Percentiles rank a stretch among this genome's conserved stretches.
These are phyloP conservation scores for Tenthredo livida DNA, from an alignment of 2,888 invertebrate species.

Conservation along the genomic window DNA sequence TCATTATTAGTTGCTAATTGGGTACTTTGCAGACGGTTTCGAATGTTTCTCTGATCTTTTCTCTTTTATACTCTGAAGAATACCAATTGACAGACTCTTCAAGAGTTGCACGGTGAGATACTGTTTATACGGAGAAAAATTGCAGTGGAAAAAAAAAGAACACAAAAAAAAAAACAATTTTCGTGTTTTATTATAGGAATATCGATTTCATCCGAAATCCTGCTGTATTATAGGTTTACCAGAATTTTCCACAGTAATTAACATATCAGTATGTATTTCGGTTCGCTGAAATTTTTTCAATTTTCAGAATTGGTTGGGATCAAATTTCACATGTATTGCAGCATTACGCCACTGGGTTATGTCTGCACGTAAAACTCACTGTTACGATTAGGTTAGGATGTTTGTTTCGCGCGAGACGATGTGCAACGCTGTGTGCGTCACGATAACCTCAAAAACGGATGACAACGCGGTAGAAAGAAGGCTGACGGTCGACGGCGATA, in stretches of 20 bases:
- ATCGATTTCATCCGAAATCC: background rate
- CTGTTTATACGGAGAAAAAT: background rate
- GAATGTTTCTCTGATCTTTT: background rate
- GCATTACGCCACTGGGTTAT: constrained; percentile 3
- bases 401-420: constrained; percentile 19
- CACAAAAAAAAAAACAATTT: background rate
- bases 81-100: background rate
- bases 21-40: background rate
- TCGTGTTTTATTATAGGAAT: background rate
- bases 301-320: background rate
- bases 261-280: no score
- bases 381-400: constrained; percentile 2
- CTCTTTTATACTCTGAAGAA: background rate
- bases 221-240: no score
- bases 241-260: no score
- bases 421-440: background rate
- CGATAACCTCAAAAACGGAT: constrained; percentile 28
- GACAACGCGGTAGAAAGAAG: constrained; percentile 1
- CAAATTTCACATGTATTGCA: background rate
- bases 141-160: background rate
- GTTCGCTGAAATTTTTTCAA: no score
- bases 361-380: background rate
- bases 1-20: background rate
- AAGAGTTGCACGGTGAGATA: background rate
- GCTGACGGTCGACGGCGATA: background rate